Conservation (phyloP, 2,797 vertebrate species). For the Nothura maculosa region DNA sequence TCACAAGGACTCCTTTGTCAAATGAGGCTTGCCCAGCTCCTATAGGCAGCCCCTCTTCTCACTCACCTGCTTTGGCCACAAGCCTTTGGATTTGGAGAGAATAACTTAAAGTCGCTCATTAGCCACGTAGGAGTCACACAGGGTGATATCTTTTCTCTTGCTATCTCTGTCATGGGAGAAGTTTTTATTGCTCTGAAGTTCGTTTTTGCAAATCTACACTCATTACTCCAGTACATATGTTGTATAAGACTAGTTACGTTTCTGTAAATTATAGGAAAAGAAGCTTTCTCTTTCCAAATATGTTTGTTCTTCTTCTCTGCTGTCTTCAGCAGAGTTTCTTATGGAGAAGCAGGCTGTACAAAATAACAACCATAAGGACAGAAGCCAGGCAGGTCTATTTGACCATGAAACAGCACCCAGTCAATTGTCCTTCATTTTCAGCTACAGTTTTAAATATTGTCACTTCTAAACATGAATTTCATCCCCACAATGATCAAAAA, state of each 20-base stretch:
- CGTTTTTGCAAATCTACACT: not conserved
- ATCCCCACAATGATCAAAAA: not conserved
- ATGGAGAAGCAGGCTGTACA: not conserved
- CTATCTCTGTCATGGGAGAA: not conserved
- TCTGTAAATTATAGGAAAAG: not conserved
- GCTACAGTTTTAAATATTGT: not conserved
- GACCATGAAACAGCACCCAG: not conserved
- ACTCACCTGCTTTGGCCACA: not conserved
- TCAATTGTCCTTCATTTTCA: not conserved
- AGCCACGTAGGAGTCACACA: not conserved
- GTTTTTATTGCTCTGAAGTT: not conserved
- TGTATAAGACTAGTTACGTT: not conserved
- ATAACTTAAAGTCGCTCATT: not conserved
- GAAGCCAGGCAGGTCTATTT: not conserved
- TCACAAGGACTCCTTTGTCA: not conserved
- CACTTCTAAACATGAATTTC: not conserved
- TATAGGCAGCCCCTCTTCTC: not conserved
- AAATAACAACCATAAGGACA: not conserved
- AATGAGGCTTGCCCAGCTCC: not conserved
- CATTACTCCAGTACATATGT: not conserved
- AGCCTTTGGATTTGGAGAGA: not conserved
- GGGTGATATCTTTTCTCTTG: not conserved
- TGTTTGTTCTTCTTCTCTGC: not conserved
- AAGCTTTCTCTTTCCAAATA: slow-evolving; percentile 2
- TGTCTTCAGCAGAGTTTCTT: not conserved